Percentiles rank a stretch among this genome's conserved stretches.
Evolutionary conservation across 1,140 invertebrate species (phyloP).

Genomic region (Babylonia areolata): DNA sequence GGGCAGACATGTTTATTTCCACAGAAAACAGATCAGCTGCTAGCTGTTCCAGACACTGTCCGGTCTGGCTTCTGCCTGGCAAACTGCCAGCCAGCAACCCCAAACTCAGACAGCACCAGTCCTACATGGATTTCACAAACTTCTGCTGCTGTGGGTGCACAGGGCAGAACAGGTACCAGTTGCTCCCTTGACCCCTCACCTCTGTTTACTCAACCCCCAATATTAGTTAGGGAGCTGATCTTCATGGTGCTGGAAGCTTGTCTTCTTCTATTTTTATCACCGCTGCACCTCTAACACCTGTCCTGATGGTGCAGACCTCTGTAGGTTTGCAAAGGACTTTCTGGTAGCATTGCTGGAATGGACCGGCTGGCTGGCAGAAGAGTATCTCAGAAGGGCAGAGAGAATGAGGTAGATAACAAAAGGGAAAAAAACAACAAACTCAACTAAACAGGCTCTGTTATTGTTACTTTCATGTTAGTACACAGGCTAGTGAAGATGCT

Average conservation of each 20-base stretch:
- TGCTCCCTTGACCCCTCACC: slow-evolving; percentile 1
- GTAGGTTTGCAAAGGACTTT: not conserved
- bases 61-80: not conserved
- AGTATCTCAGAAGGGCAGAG: too few relatives aligned
- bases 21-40: not conserved
- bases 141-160: not conserved
- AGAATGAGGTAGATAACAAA: too few relatives aligned
- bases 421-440: too few relatives aligned
- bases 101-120: not conserved
- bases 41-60: not conserved
- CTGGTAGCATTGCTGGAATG: not conserved
- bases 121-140: not conserved
- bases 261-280: not conserved
- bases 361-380: not conserved
- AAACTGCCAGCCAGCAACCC: not conserved
- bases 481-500: too few relatives aligned
- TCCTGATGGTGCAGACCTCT: not conserved
- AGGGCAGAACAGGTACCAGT: not conserved
- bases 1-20: not conserved
- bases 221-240: not conserved
- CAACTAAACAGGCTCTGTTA: too few relatives aligned
- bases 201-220: not conserved
- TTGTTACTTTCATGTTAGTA: too few relatives aligned
- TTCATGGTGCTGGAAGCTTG: not conserved
- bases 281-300: not conserved